phyloP scores from a whole-genome alignment of 2,888 invertebrate genomes.

The Sinelater perroti region DNA sequence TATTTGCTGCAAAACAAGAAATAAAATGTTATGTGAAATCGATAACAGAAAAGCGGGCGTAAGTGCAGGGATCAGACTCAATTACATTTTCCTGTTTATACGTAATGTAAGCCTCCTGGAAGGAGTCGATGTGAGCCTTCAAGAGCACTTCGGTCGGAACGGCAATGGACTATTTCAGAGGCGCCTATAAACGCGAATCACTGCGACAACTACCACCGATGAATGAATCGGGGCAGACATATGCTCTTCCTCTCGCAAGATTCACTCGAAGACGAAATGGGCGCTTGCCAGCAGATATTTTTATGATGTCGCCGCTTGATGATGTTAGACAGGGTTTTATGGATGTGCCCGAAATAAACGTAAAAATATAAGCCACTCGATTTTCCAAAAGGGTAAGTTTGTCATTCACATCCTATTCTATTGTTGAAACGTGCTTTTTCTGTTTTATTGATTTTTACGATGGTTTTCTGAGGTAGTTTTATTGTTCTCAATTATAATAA shows the following conservation, averaged over 20 bases:
- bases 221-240: conserved; percentile 45
- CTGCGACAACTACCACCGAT: conserved; percentile 40
- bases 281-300: conserved; percentile 39
- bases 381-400: conserved; percentile 24
- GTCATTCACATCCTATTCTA: too few relatives aligned
- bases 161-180: conserved; percentile 41
- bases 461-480: too few relatives aligned
- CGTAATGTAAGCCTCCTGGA: conserved; percentile 41
- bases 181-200: conserved; percentile 49
- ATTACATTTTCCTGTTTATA: conserved; percentile 50
- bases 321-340: conserved; percentile 42
- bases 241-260: conserved; percentile 44
- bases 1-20: conserved; percentile 15
- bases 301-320: conserved; percentile 44
- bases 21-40: conserved; percentile 33
- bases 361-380: conserved; percentile 44
- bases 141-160: conserved; percentile 35
- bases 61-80: conserved; percentile 39
- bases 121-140: conserved; percentile 28
- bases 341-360: conserved; percentile 47
- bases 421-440: too few relatives aligned
- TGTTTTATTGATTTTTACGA: too few relatives aligned
- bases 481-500: too few relatives aligned
- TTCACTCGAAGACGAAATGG: conserved; percentile 40
- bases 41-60: conserved; percentile 31